Evolutionary conservation across 2,797 vertebrate genomes (phyloP).

Genomic region (Lagodon rhomboides): DNA sequence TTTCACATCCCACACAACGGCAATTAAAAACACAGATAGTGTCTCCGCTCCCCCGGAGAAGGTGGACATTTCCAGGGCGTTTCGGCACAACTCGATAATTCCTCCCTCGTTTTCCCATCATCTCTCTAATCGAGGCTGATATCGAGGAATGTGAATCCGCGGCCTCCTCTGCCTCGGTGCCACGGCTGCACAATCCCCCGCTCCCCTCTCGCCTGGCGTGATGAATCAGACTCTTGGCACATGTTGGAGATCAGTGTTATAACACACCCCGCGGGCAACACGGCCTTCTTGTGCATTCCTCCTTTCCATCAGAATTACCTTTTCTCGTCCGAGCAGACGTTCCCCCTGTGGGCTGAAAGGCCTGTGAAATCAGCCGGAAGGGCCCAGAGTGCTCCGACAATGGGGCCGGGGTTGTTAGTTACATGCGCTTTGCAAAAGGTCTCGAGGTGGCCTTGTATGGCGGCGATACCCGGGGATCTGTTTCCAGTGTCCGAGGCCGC

Average conservation of each 20-base stretch:
- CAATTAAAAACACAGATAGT: conserved; percentile 57
- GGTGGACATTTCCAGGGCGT: conserved; percentile 46
- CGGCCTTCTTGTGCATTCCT: conserved; percentile 79
- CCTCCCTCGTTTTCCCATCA: conserved; percentile 60
- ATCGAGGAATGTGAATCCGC: conserved; percentile 72
- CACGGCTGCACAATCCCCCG: conserved; percentile 59
- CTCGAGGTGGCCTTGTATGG: conserved; percentile 78
- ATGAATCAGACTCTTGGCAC: conserved; percentile 82
- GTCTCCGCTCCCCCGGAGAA: conserved; percentile 40
- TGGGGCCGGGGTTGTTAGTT: conserved; percentile 77
- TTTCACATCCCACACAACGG: conserved; percentile 60
- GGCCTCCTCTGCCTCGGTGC: conserved; percentile 63
- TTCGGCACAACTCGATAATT: conserved; percentile 41
- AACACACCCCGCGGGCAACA: conserved; percentile 75
- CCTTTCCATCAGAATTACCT: conserved; percentile 81
- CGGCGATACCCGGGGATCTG: conserved; percentile 78
- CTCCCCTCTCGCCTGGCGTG: conserved; percentile 60
- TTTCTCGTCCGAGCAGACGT: conserved; percentile 74
- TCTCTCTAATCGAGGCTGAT: conserved; percentile 68
- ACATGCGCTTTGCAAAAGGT: conserved; percentile 78
- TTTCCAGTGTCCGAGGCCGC: conserved; percentile 81
- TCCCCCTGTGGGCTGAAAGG: conserved; percentile 77
- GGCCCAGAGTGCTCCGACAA: conserved; percentile 73
- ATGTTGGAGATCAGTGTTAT: conserved; percentile 79
- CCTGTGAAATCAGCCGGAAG: conserved; percentile 84